Conservation (phyloP, 2,888 invertebrate genomes). For the Lasioglossum villosulum region DNA sequence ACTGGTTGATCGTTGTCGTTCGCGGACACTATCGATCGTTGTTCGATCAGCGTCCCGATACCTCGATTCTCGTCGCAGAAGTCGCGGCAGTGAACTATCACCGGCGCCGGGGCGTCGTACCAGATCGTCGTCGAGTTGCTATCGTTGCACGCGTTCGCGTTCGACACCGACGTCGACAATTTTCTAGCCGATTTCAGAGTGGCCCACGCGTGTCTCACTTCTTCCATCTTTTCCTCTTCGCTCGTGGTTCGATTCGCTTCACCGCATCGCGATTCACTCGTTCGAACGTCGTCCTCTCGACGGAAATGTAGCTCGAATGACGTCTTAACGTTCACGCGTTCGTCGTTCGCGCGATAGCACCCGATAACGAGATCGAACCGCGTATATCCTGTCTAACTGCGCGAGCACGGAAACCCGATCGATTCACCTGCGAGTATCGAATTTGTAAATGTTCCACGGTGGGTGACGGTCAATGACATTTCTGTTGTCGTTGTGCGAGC, state of each 20-base stretch:
- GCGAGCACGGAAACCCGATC: neutral
- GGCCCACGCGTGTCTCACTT: slow-evolving; percentile 77
- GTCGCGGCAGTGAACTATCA: slow-evolving; percentile 77
- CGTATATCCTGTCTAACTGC: neutral
- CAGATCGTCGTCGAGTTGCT: slow-evolving; percentile 72
- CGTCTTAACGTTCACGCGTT: neutral
- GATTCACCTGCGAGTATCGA: neutral
- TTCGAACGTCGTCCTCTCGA: neutral
- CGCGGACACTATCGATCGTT: neutral
- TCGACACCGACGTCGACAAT: slow-evolving; percentile 35
- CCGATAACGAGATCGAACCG: neutral
- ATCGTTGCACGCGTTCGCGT: slow-evolving; percentile 4
- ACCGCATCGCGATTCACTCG: neutral
- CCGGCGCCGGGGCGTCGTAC: slow-evolving; percentile 79
- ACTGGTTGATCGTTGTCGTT: neutral
- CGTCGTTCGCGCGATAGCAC: neutral
- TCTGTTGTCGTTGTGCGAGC: neutral
- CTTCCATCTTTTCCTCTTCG: slow-evolving; percentile 74
- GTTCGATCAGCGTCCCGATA: neutral
- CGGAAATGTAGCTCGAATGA: neutral
- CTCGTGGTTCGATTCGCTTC: neutral
- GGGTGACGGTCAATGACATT: neutral
- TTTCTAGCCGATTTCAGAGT: slow-evolving; percentile 72
- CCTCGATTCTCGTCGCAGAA: slow-evolving; percentile 47
- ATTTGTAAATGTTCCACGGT: neutral